A percentile compares a stretch with the other conserved stretches of the same genome.
Evolutionary conservation across 2,113 vertebrate species (phyloP).

Genomic region (Lepus timidus): DNA sequence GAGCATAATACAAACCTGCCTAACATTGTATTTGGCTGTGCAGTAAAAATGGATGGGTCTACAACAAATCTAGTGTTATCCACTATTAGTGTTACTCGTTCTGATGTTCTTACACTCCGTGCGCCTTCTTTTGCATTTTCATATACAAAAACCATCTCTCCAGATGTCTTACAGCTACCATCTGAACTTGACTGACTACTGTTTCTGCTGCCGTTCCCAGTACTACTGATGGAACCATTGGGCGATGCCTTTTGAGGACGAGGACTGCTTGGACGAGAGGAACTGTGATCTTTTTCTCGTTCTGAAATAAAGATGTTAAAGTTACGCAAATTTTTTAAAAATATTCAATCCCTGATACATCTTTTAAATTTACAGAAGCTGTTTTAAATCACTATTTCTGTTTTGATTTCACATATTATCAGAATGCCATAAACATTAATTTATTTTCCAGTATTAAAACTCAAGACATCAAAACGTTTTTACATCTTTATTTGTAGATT

Average conservation of each 20-base stretch:
- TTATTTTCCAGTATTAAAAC: constrained; percentile 55
- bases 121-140: constrained; percentile 96
- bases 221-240: constrained; percentile 92
- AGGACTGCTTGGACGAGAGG: constrained; percentile 96
- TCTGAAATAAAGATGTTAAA: constrained; percentile 87
- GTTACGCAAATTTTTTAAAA: constrained; percentile 41
- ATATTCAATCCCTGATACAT: not conserved
- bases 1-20: constrained; percentile 92
- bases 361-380: constrained; percentile 56
- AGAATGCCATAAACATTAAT: constrained; percentile 41
- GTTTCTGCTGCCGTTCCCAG: constrained; percentile 94
- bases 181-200: constrained; percentile 96
- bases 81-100: constrained; percentile 97
- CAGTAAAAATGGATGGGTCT: constrained; percentile 98
- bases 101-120: constrained; percentile 93
- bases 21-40: constrained; percentile 99
- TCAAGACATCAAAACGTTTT: constrained; percentile 37
- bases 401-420: constrained; percentile 62
- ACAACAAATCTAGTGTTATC: constrained; percentile 99
- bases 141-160: constrained; percentile 98
- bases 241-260: constrained; percentile 96
- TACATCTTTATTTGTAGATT: constrained; percentile 24
- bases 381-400: constrained; percentile 47
- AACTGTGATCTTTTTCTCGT: constrained; percentile 94
- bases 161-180: constrained; percentile 93